phyloP scores from a whole-genome alignment of 2,888 invertebrate species.

The Pristionchus arcanus region DNA sequence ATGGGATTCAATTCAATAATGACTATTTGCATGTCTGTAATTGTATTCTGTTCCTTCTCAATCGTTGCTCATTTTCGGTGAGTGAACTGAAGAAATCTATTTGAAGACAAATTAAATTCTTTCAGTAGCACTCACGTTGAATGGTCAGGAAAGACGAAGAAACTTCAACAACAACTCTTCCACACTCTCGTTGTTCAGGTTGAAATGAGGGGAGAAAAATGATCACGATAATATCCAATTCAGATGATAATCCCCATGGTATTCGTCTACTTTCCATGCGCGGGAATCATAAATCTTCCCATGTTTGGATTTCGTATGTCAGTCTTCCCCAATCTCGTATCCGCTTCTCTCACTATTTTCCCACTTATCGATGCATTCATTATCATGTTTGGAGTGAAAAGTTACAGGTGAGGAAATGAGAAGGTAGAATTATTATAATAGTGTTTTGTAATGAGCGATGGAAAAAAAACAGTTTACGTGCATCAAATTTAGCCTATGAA shows the following conservation, averaged over 20 bases:
- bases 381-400: constrained; percentile 27
- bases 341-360: background rate
- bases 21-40: constrained; percentile 16
- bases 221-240: background rate
- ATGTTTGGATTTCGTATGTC: constrained; percentile 45
- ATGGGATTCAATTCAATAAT: constrained; percentile 29
- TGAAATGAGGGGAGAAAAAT: background rate
- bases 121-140: background rate
- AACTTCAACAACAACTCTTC: constrained; percentile 19
- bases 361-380: constrained; percentile 31
- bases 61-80: background rate
- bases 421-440: background rate
- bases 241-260: constrained; percentile 35
- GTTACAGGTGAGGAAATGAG: background rate
- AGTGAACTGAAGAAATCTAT: background rate
- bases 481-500: background rate
- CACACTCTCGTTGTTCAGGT: constrained; percentile 18
- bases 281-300: constrained; percentile 4
- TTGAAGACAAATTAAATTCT: background rate
- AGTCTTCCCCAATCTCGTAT: background rate
- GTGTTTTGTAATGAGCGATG: background rate
- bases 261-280: background rate
- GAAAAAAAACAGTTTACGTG: background rate
- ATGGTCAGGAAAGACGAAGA: constrained; percentile 28
- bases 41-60: background rate